These are phyloP conservation scores for Magallana ariakensis DNA, from an alignment of 1,140 invertebrate species.

Conservation along the genomic window DNA sequence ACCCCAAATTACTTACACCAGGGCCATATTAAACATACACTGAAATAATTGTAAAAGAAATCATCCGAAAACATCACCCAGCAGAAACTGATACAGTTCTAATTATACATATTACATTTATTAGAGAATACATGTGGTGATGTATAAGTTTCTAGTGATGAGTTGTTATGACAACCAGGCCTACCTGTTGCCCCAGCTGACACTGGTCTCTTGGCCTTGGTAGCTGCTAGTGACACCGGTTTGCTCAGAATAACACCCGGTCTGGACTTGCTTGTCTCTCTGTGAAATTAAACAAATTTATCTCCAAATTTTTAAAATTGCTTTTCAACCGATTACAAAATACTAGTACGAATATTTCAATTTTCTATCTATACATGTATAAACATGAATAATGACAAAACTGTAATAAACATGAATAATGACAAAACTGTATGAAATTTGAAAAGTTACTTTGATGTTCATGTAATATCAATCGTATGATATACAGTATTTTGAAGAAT, in stretches of 20 bases:
- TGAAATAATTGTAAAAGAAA: neutral
- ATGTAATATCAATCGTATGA: no score
- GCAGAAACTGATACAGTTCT: neutral
- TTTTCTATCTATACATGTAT: no score
- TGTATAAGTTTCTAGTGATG: no score
- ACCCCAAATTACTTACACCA: constrained; percentile 3
- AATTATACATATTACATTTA: neutral
- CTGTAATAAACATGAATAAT: no score
- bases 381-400: no score
- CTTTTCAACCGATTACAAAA: no score
- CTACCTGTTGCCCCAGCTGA: neutral
- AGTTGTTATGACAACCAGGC: neutral
- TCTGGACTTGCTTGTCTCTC: neutral
- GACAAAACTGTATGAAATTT: no score
- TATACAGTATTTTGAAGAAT: no score
- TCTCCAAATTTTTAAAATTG: no score
- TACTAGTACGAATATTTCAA: no score
- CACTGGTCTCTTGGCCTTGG: neutral
- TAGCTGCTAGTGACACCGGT: neutral
- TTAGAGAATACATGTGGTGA: no score
- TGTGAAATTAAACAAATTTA: neutral
- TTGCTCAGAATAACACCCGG: neutral
- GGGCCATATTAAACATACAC: neutral
- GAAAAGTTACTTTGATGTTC: no score
- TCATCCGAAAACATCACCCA: neutral